These are phyloP conservation scores for Saguinus midas DNA, from an alignment of 2,113 vertebrate genomes.

Conservation along the genomic window DNA sequence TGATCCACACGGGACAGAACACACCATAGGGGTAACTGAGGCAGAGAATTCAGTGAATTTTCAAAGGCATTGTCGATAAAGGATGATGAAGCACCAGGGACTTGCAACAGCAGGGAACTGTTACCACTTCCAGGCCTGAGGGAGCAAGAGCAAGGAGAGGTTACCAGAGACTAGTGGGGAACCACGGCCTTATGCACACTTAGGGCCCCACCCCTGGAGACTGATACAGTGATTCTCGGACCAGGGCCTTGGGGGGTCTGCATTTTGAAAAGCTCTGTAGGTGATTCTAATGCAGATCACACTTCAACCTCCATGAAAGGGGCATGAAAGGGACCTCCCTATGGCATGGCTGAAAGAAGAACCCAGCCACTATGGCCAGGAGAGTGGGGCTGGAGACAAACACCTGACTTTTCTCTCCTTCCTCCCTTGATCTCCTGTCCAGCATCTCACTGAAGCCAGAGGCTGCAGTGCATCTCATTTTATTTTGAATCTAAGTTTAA, in stretches of 20 bases:
- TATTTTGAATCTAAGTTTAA: neutral
- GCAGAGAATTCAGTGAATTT: neutral
- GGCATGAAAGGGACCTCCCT: neutral
- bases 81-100: neutral
- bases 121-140: neutral
- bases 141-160: neutral
- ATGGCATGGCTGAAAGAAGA: neutral
- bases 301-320: neutral
- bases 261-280: neutral
- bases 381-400: neutral
- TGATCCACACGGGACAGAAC: neutral
- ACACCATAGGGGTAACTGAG: fast-evolving
- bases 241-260: neutral
- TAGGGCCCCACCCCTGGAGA: neutral
- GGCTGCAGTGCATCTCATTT: too few relatives aligned
- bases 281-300: neutral
- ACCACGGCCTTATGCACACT: neutral
- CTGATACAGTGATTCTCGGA: neutral
- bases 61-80: neutral
- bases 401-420: neutral
- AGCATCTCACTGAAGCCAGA: neutral
- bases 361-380: neutral
- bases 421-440: neutral
- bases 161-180: neutral
- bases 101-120: neutral